Base-by-base conservation (phyloP, 2,888 invertebrate species). In the Synanthedon myopaeformis region DNA sequence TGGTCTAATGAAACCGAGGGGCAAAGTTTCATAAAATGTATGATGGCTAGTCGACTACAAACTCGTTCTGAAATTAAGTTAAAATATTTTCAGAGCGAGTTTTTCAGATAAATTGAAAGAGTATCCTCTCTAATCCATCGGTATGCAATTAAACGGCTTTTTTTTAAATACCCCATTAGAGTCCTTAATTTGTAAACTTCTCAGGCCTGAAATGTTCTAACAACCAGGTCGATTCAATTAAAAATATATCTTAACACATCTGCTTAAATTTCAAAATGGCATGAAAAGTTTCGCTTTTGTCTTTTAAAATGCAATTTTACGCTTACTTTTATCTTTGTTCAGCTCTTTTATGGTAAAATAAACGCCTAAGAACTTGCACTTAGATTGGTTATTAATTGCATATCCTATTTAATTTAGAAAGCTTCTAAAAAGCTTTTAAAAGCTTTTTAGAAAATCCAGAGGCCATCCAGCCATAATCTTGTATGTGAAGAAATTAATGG, bases 111-210 rank as follows among this genome's bases (percentile, higher is more conserved):
- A 35, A 35, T 35, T 8, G 6, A 35, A 35, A 8, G 10, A 6
- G 28, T 35, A 19, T 49, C 49, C 17, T 17, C 23, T 49, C 17
- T 49, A 58, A 56, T 52, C 60, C 56, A 54, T 57, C 58, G 53
- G 17, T 41, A 51, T 53, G 58, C 61, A 65, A 61, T 65, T 63
- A 63, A 64, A 60, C 59, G 60, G 35, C 10, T 62, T 63, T 66
- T 66, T 51, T 66, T 66, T 63, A 66, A 64, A 65, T 61, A 59
- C 62, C 63, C 64, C 65, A 66, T 66, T 66, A 66, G 66, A 58
- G 61, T 59, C 63, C 58, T 64, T 66, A 65, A 66, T 66, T 66
- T 64, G 66, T 61, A 61, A 61, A 54, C 56, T 59, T 55, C 49
- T 53, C 52, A 55, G 53, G 23, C 19, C 41, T 50, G 58, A 54